Base-by-base conservation (phyloP, 2,888 invertebrate genomes). In the Gari tellinella region DNA sequence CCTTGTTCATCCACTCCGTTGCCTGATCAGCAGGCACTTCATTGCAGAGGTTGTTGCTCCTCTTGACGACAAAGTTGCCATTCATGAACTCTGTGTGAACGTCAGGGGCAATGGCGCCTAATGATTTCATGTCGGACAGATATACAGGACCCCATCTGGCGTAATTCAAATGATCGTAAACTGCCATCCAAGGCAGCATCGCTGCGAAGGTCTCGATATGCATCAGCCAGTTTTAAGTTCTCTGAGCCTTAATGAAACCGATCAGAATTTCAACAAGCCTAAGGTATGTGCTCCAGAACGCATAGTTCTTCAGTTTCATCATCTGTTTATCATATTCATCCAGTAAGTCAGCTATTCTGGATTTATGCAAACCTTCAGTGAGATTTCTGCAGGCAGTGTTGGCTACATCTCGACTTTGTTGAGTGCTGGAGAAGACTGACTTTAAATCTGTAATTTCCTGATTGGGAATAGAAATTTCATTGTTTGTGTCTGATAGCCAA, bases 131-230 rank as follows among this genome's bases (percentile, higher is more conserved):
- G 1, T 80, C 80, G 12, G 69, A 5, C 21, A 79, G 49, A 46
- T 73, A 80, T 17, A 79, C 61, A 17, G 77, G 57, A 2, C 77
- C 77, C 72, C 73, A 79, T 45, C 77, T 25, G 1, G 69, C 56
- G 53, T 79, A 73, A 19, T 79, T 74, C 8, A 21, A 12, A 37
- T 79, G 77, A 48, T 74, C 73, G 58, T 70, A 79, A 1, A 25
- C 41, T 14, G 68, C 60, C 1, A 74, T 14, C 52, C 63, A 79
- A 23, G 73, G 69, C 23, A 78, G 40, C 73, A 80, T 74, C 0
- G 58, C 57, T 12, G 62, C 26, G 55, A 70, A 80, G 12, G 73
- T 10, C 15, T 62, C 52, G 7, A 80, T 37, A 48, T 73, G 66
- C 2, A 80, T 53, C 26, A 46, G 3, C 77, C 77, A 70, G 41